Base-by-base conservation (phyloP, 2,888 invertebrate species). In the Stratiomys singularior region DNA sequence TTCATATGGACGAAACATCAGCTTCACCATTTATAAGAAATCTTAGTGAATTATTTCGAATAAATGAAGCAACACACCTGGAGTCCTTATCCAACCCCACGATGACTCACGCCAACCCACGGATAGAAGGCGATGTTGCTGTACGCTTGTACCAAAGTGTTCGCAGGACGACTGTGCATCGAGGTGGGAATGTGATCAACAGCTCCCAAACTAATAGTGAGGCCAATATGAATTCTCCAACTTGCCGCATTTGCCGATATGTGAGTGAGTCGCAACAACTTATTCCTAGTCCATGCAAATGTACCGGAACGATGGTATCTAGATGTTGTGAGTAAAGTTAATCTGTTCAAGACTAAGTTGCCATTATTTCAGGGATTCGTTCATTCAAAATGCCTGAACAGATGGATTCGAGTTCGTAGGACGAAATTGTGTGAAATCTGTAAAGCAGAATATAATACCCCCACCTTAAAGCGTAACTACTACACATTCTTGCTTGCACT, bases 231-330 rank as follows among this genome's bases (percentile, higher is more conserved):
- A 71, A 60, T 18, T 3, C 58, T 9, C 77, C 77, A 15, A 58
- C 44, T 15, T 86, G 86, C 76, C 84, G 86, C 76, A 86, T 86
- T 58, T 86, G 86, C 77, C 85, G 85, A 28, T 85, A 83, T 82
- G 82, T 84, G 77, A 84, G 84, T 27, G 82, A 80, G 77, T 84
- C 85, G 46, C 82, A 84, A 81, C 82, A 84, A 71, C 80, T 86
- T 23, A 81, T 84, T n/a, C 80, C 78, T 37, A 85, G 85, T 81
- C 86, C 86, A 3, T 86, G 86, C 79, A 82, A 81, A 15, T 86
- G 86, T 81, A 85, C 82, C 67, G 87, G 87, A 52, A 86, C 84
- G 78, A 85, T 86, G 82, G 86, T 87, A n/a, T n/a, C n/a, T n/a
- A n/a, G n/a, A n/a, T n/a, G n/a, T 78, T 82, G 82, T 81, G 37